Evolutionary conservation across 2,888 invertebrate species (phyloP).

Genomic region (Allacma fusca): DNA sequence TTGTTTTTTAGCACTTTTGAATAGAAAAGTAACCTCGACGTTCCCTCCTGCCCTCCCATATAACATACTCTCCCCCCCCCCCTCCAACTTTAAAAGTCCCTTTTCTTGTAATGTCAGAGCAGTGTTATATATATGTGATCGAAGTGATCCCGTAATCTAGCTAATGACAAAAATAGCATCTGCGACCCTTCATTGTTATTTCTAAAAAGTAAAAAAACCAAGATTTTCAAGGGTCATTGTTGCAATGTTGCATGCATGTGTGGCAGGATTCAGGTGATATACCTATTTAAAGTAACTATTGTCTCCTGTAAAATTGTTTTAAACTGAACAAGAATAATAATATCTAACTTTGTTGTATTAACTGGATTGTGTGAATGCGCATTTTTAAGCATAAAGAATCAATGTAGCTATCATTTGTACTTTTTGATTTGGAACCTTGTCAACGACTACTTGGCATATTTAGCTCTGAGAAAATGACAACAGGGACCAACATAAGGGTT

Average conservation of each 20-base stretch:
- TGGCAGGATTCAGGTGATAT: slow-evolving; percentile 41
- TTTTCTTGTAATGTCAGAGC: slow-evolving; percentile 28
- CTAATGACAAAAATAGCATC: slow-evolving; percentile 21
- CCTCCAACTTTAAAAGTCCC: background rate
- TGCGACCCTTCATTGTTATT: slow-evolving; percentile 29
- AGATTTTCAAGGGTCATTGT: slow-evolving; percentile 27
- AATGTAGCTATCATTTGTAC: no score
- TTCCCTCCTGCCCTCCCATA: background rate
- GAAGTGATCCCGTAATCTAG: slow-evolving; percentile 38
- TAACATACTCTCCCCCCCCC: background rate
- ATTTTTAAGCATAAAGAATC: no score
- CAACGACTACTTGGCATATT: no score
- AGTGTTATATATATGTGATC: slow-evolving; percentile 40
- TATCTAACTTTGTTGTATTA: slow-evolving; percentile 45
- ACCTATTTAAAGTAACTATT: slow-evolving; percentile 40
- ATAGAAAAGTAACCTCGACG: background rate
- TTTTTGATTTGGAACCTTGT: no score
- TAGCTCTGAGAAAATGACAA: no score
- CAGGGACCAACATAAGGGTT: no score
- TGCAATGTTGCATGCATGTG: slow-evolving; percentile 34
- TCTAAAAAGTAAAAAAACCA: slow-evolving; percentile 4
- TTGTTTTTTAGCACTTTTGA: slow-evolving; percentile 3
- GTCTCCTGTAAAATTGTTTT: slow-evolving; percentile 42
- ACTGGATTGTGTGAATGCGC: background rate
- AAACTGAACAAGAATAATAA: slow-evolving; percentile 38